Conservation (phyloP, 2,888 invertebrate species). For the Hofmannophila pseudospretella region DNA sequence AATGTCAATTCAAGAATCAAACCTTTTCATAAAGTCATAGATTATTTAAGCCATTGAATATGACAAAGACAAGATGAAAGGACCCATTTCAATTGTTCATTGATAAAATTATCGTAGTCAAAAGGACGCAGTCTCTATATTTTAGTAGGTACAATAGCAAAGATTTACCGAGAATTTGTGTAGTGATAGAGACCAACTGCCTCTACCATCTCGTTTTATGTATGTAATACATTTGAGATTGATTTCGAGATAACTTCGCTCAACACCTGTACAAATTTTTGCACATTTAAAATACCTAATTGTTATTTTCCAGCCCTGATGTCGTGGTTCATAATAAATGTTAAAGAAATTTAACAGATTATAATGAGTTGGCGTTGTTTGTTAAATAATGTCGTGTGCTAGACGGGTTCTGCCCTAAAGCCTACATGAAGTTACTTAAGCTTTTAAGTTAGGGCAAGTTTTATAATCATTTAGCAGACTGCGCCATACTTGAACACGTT, state of each 20-base stretch:
- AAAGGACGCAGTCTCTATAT: too few species aligned
- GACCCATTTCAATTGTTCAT: too few species aligned
- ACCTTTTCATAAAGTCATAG: too few species aligned
- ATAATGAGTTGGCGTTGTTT: conserved; percentile 22
- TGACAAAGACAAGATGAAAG: neutral
- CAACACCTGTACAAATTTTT: conserved; percentile 6
- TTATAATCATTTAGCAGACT: conserved; percentile 42
- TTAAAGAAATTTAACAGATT: neutral
- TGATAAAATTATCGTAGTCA: neutral
- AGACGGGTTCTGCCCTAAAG: conserved; percentile 10
- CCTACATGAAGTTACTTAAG: conserved; percentile 42
- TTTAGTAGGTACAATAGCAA: too few species aligned
- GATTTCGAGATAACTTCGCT: conserved; percentile 1
- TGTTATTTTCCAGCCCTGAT: conserved; percentile 1
- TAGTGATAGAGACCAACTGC: too few species aligned
- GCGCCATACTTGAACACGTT: conserved; percentile 43
- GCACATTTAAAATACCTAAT: neutral
- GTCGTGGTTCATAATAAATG: neutral
- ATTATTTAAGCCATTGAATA: too few species aligned
- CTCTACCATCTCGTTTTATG: neutral
- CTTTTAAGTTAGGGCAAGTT: conserved; percentile 43
- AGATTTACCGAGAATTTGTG: too few species aligned
- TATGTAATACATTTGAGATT: too few species aligned
- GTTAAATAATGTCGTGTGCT: conserved; percentile 36
- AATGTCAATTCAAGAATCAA: too few species aligned